A percentile compares a stretch with the other conserved stretches of the same genome.
These are phyloP conservation scores for Pleuronectes platessa DNA, from an alignment of 2,113 vertebrate species.

Conservation along the genomic window DNA sequence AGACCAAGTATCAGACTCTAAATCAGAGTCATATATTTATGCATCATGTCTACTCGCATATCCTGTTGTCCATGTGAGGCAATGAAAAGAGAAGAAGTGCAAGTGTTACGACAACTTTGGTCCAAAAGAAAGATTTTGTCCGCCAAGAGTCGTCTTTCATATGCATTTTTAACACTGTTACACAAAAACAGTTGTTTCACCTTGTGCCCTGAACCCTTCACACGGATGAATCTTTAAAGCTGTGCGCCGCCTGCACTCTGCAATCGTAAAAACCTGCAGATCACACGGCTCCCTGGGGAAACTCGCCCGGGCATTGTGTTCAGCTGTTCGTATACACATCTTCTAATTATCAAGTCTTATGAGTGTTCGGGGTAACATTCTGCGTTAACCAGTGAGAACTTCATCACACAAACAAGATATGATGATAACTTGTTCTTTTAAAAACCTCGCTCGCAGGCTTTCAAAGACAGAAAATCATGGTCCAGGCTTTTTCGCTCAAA, in stretches of 20 bases:
- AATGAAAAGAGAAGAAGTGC: not conserved
- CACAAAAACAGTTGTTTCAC: constrained; percentile 18
- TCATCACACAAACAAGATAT: constrained; percentile 52
- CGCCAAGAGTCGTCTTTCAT: not conserved
- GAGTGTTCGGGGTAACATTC: constrained; percentile 58
- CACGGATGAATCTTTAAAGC: constrained; percentile 42
- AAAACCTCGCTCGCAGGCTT: not conserved
- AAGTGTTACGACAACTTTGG: not conserved
- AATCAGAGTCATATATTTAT: constrained; percentile 34
- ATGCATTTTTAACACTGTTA: constrained; percentile 6
- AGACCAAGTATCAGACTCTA: constrained; percentile 14
- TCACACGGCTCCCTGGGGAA: constrained; percentile 53
- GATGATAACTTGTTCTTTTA: not conserved
- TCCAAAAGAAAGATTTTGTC: not conserved
- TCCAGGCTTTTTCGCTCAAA: constrained; percentile 16
- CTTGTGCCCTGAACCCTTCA: constrained; percentile 47
- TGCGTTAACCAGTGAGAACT: constrained; percentile 36
- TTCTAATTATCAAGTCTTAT: constrained; percentile 65
- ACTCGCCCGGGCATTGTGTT: constrained; percentile 35
- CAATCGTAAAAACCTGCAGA: constrained; percentile 66
- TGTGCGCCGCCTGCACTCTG: constrained; percentile 38
- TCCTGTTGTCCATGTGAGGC: not conserved
- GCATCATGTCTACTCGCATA: constrained; percentile 14
- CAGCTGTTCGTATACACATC: constrained; percentile 35
- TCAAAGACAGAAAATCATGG: constrained; percentile 9